Evolutionary conservation across 2,888 invertebrate species (phyloP), one percentile per base, ranked within the genome.

Genomic region (Digitonthophagus gazella): DNA sequence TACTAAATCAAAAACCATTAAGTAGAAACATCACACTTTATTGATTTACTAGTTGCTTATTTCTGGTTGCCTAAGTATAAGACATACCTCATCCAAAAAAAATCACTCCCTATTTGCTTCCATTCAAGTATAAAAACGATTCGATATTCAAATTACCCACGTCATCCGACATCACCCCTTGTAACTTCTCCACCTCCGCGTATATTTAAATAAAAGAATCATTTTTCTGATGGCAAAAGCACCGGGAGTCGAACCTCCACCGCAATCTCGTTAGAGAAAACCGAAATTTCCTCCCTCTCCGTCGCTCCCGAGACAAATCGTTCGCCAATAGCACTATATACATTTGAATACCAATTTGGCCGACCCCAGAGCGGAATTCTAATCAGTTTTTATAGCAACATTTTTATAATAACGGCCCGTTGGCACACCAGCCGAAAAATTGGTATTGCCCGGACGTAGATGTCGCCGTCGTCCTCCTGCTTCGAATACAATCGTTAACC

Each of bases 301-400:
- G 6, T 15, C 61, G 20, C 61, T 61, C 61, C 61, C 79, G 75
- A 80, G 81, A 82, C 81, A 82, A 82, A 82, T 82, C 81, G 82
- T 78, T 82, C 80, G 82, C 82, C 82, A 82, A 82, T 82, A 82
- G 80, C 80, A 79, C 78, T 80, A 78, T n/a, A n/a, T 78, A 81
- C 82, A 82, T 82, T 82, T 82, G 82, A 82, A 82, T 82, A 81
- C 80, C 82, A 81, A 82, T 82, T 82, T 82, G 80, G 82, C 78
- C 19, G 18, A 20, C 61, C 28, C 80, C 79, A 78, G 80, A 80
- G 80, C 79, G 79, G 80, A 81, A 81, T 81, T 82, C 82, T 82
- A 82, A 82, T 82, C 82, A 82, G 82, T 80, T 82, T 82, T 82
- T 82, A 82, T 78, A 81, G 80, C 78, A 76, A 78, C 80, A 79